A percentile compares a stretch with the other conserved stretches of the same genome.
phyloP scores from a whole-genome alignment of 2,797 vertebrate genomes.

The Peromyscus nudipes region DNA sequence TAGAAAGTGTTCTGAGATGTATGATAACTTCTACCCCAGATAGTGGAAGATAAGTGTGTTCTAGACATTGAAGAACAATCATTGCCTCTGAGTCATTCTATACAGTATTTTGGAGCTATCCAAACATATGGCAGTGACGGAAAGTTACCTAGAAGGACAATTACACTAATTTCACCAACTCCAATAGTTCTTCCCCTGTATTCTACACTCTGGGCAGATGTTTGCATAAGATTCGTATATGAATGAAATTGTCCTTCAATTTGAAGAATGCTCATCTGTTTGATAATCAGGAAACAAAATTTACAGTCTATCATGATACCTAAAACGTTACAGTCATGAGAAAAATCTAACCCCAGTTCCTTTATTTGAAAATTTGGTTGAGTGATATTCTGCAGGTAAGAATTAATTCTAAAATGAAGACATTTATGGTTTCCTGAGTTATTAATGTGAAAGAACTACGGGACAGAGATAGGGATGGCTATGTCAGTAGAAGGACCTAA shows the following conservation, averaged over 20 bases:
- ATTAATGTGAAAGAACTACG: background rate
- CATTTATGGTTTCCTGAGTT: background rate
- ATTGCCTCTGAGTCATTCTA: background rate
- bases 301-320: background rate
- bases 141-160: background rate
- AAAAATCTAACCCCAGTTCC: background rate
- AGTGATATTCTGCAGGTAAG: background rate
- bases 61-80: background rate
- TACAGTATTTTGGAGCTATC: background rate
- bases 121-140: background rate
- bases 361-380: background rate
- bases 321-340: background rate
- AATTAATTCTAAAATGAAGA: conserved; percentile 26
- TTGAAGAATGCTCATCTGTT: background rate
- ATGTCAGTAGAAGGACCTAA: background rate
- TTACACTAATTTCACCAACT: background rate
- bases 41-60: background rate
- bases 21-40: background rate
- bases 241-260: background rate
- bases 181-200: background rate
- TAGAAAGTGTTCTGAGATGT: conserved; percentile 39
- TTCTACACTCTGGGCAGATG: background rate
- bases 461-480: background rate
- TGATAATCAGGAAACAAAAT: background rate
- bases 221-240: background rate